A percentile compares a stretch with the other conserved stretches of the same genome.
Evolutionary conservation across 2,113 vertebrate genomes (phyloP).

Genomic region (Capricornis sumatraensis): DNA sequence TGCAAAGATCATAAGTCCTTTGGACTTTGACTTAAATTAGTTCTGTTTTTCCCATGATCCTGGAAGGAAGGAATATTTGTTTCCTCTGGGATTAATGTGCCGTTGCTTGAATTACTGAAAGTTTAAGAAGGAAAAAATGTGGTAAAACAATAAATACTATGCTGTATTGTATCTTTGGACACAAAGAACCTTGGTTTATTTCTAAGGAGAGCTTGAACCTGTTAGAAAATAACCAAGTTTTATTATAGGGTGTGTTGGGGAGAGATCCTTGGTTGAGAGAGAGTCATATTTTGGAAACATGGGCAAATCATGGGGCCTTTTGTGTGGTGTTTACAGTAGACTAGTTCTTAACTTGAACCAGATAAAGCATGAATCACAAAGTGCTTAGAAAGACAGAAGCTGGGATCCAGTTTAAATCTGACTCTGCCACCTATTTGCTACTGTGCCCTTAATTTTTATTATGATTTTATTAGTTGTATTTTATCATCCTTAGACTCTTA

Average conservation of each 20-base stretch:
- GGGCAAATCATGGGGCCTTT: neutral
- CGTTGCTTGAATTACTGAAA: conserved; percentile 48
- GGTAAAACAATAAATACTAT: neutral
- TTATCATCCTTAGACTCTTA: neutral
- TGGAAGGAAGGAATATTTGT: neutral
- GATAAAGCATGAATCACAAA: neutral
- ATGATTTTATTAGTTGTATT: neutral
- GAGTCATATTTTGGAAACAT: neutral
- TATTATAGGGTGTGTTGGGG: neutral
- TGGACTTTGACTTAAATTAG: neutral
- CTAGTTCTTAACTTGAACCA: conserved; percentile 2
- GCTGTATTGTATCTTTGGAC: neutral
- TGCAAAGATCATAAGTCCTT: conserved; percentile 7
- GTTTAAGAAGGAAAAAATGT: neutral
- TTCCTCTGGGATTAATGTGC: neutral
- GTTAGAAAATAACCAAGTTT: neutral
- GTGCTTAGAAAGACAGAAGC: conserved; percentile 18
- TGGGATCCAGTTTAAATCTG: conserved; percentile 19
- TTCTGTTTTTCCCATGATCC: conserved; percentile 8
- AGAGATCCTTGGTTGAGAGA: neutral
- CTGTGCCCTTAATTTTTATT: conserved; percentile 1
- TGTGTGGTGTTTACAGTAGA: neutral
- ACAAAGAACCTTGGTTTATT: neutral
- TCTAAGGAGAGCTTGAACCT: conserved; percentile 12
- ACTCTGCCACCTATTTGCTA: neutral